Percentiles rank a stretch among this genome's conserved stretches.
Conservation (phyloP, 2,888 invertebrate species). For the Drymonia ruficornis region DNA sequence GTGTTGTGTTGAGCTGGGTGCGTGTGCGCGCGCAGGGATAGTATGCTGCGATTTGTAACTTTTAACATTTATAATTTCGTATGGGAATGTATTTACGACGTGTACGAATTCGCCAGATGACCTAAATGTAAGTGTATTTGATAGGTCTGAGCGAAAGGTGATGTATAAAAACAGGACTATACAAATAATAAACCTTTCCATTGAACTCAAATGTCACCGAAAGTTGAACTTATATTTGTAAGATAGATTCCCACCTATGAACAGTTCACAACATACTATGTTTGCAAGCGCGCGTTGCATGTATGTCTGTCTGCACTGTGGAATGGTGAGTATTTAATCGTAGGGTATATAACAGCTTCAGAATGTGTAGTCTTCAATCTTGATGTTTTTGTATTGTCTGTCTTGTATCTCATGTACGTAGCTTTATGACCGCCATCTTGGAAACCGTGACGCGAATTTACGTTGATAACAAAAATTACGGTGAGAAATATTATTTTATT, state of each 20-base stretch:
- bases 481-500: not conserved
- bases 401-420: not conserved
- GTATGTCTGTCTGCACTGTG: slow-evolving; percentile 6
- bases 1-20: slow-evolving; percentile 43
- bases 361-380: not conserved
- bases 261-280: slow-evolving; percentile 7
- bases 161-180: no score
- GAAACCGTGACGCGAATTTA: not conserved
- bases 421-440: not conserved
- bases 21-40: slow-evolving; percentile 33
- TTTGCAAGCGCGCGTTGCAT: slow-evolving; percentile 8
- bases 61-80: not conserved
- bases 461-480: not conserved
- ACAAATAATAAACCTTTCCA: no score
- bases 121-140: no score
- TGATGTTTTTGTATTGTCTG: slow-evolving; percentile 3
- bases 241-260: not conserved
- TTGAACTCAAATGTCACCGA: no score
- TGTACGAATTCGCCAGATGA: no score
- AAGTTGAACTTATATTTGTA: no score
- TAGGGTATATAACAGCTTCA: not conserved
- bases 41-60: slow-evolving; percentile 25
- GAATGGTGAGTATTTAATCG: slow-evolving; percentile 1
- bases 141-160: no score
- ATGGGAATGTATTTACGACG: no score